A percentile compares a stretch with the other conserved stretches of the same genome.
phyloP scores from a whole-genome alignment of 2,888 invertebrate species.

The Colostygia pectinataria region DNA sequence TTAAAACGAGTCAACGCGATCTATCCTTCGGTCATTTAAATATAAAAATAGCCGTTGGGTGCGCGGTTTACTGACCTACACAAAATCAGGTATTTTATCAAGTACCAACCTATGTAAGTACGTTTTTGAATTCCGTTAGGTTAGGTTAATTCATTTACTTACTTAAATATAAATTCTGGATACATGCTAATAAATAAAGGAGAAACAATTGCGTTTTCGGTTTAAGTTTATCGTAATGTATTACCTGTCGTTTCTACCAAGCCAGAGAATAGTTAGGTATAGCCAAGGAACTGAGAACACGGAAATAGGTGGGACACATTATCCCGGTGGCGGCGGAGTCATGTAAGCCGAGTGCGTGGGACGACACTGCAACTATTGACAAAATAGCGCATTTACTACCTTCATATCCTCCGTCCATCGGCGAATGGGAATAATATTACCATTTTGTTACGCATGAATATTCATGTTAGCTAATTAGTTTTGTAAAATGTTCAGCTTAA shows the following conservation, averaged over 20 bases:
- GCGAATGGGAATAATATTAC: not conserved
- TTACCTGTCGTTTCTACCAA: slow-evolving; percentile 2
- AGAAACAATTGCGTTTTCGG: no score
- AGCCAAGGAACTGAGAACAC: slow-evolving; percentile 22
- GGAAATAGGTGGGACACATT: slow-evolving; percentile 45
- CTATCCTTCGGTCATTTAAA: slow-evolving; percentile 9
- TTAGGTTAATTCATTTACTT: no score
- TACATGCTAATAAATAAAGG: no score
- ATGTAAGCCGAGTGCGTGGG: slow-evolving; percentile 67
- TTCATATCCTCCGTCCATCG: slow-evolving; percentile 32
- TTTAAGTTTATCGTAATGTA: not conserved
- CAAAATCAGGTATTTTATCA: slow-evolving; percentile 1
- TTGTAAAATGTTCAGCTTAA: not conserved
- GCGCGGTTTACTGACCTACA: slow-evolving; percentile 24
- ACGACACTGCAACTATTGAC: slow-evolving; percentile 54
- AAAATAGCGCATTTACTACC: slow-evolving; percentile 47
- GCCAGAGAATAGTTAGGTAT: slow-evolving; percentile 1
- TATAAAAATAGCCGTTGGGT: slow-evolving; percentile 15
- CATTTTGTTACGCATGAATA: not conserved
- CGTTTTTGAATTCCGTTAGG: not conserved
- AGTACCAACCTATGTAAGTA: not conserved
- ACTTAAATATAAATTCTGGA: no score
- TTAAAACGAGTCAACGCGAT: slow-evolving; percentile 24
- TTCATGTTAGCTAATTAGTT: not conserved
- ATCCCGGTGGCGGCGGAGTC: slow-evolving; percentile 53